Evolutionary conservation across 2,113 vertebrate genomes (phyloP).

Genomic region (Cichladusa arquata): DNA sequence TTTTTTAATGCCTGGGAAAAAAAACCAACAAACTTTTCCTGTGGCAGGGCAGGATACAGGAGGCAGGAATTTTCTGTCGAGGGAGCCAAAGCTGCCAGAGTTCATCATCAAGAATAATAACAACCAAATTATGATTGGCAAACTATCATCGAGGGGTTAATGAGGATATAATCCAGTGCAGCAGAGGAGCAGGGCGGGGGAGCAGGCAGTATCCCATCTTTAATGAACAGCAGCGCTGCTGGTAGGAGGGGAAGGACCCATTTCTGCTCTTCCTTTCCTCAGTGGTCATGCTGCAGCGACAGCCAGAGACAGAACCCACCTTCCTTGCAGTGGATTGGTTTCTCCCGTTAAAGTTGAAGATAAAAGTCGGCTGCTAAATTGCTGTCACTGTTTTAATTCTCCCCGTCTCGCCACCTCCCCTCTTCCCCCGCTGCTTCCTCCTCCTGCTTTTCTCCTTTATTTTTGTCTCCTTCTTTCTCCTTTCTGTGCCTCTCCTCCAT

Average conservation of each 20-base stretch:
- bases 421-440: neutral
- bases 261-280: neutral
- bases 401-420: neutral
- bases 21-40: neutral
- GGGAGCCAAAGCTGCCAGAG: neutral
- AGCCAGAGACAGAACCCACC: neutral
- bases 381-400: slow-evolving; percentile 25
- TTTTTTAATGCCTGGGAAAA: neutral
- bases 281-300: neutral
- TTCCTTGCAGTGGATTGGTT: neutral
- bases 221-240: neutral
- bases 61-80: slow-evolving; percentile 34
- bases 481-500: slow-evolving; percentile 5
- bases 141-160: slow-evolving; percentile 33
- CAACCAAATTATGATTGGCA: slow-evolving; percentile 50
- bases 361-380: slow-evolving; percentile 12
- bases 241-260: neutral
- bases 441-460: neutral
- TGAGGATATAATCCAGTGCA: slow-evolving; percentile 4
- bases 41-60: neutral
- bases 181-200: neutral
- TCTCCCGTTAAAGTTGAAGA: neutral
- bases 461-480: neutral
- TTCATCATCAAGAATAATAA: slow-evolving; percentile 61
- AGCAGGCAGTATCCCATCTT: neutral